Percentiles rank a stretch among this genome's conserved stretches.
Evolutionary conservation across 2,888 invertebrate genomes (phyloP).

Genomic region (Autographa pulchrina): DNA sequence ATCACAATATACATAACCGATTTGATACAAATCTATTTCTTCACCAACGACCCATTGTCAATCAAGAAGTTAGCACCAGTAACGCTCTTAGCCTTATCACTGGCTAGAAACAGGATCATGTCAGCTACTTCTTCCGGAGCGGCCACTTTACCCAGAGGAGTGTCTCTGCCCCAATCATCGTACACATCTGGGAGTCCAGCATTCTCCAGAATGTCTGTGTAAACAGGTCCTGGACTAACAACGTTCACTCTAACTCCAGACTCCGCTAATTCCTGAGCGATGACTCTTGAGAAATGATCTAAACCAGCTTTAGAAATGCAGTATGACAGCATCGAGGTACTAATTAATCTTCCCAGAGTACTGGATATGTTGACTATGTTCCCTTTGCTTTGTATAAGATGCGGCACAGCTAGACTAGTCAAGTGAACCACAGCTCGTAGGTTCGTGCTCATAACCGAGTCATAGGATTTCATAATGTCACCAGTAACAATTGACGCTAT

Average conservation of each 20-base stretch:
- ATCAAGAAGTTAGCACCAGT: constrained; percentile 32
- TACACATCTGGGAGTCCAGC: constrained; percentile 31
- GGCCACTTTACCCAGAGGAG: constrained; percentile 27
- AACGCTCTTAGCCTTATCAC: constrained; percentile 39
- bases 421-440: constrained; percentile 46
- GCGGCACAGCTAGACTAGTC: constrained; percentile 45
- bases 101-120: constrained; percentile 33
- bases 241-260: constrained; percentile 91
- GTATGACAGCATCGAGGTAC: constrained; percentile 21
- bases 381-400: constrained; percentile 57
- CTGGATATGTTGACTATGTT: constrained; percentile 60
- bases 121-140: constrained; percentile 35
- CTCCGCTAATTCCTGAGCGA: constrained; percentile 91
- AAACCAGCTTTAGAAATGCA: constrained; percentile 41
- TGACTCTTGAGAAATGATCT: constrained; percentile 92
- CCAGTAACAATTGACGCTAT: constrained; percentile 24
- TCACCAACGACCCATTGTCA: constrained; percentile 31
- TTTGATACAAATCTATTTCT: not conserved
- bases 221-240: constrained; percentile 93
- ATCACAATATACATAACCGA: no score
- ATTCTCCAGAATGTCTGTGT: constrained; percentile 28
- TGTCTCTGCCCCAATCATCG: constrained; percentile 11
- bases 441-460: constrained; percentile 54
- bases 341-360: not conserved
- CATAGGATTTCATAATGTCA: constrained; percentile 45